Base-by-base conservation (phyloP, 2,888 invertebrate species). In the Ichneumon xanthorius region DNA sequence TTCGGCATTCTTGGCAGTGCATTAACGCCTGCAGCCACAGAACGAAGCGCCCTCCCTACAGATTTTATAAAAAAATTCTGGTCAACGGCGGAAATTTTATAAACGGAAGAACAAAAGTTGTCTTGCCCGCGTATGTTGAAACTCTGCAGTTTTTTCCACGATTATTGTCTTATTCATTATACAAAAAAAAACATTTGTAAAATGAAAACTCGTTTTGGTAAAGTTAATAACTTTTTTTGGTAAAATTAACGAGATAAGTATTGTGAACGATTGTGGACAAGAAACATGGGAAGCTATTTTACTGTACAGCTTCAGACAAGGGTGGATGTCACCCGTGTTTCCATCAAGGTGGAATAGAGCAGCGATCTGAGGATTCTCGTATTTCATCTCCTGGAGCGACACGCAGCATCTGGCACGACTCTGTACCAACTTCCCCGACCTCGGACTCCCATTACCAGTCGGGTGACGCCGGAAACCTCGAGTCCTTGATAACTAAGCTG, bases 401-500 rank as follows among this genome's bases (percentile, higher is more conserved):
- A 30, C 33, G n/a, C 30, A 63, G 30, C 30, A 33, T 33, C n/a
- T 14, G 5, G 16, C 30, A 33, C 4, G 14, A 16, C 16, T 14
- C 26, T 16, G 70, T 2, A 53, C 16, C 58, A 30, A 73, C 40
- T 73, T 26, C 45, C 4, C 45, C 26, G 58, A 30, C 58, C 7
- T 61, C 63, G 7, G 73, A 26, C 26, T 58, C 37, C 11, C 16
- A 55, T 58, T 73, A 45, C 19, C 5, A 30, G 70, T 45, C 26
- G 16, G 33, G 16, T 63, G 63, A 33, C 33, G 16, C 7, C 19
- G 26, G n/a, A 58, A 45, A 26, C 40, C 58, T 26, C 22, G 26
- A 45, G 58, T 73, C 73, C 63, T 73, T 58, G 58, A 45, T 58
- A 22, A 58, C 37, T 37, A 58, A 58, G 33, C 33, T 33, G 63